A percentile compares a stretch with the other conserved stretches of the same genome.
Conservation (phyloP, 2,888 invertebrate species). For the Hofmannophila pseudospretella region DNA sequence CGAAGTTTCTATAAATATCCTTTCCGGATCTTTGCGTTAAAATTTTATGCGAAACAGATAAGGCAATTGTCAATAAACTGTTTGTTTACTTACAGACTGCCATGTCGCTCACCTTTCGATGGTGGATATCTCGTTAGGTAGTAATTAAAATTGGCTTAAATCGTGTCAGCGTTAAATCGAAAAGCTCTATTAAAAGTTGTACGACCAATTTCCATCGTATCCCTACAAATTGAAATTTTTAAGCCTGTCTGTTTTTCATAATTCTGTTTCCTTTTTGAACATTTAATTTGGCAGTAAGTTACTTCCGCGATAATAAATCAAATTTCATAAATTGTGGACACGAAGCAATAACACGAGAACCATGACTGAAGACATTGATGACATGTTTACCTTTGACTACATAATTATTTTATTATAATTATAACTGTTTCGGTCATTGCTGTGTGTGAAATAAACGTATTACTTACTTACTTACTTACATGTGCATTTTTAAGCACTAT, state of each 20-base stretch:
- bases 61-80: not conserved
- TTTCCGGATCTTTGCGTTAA: not conserved
- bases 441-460: too few relatives aligned
- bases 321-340: too few relatives aligned
- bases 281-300: too few relatives aligned
- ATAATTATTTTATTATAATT: too few relatives aligned
- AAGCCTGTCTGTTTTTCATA: slow-evolving; percentile 8
- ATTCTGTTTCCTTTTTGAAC: not conserved
- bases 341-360: too few relatives aligned
- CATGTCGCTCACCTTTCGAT: slow-evolving; percentile 4
- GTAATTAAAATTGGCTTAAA: slow-evolving; percentile 54
- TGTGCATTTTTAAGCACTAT: too few relatives aligned
- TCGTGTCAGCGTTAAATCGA: slow-evolving; percentile 34
- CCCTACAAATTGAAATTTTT: slow-evolving; percentile 21
- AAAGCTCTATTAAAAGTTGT: slow-evolving; percentile 43
- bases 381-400: too few relatives aligned
- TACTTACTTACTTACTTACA: too few relatives aligned
- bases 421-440: too few relatives aligned
- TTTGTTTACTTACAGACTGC: not conserved
- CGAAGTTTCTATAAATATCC: too few relatives aligned
- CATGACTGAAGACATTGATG: too few relatives aligned
- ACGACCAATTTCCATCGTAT: slow-evolving; percentile 23
- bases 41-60: not conserved
- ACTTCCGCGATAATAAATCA: too few relatives aligned
- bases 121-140: slow-evolving; percentile 24